Conservation (phyloP, 2,797 vertebrate species). For the Cyclura pinguis region DNA sequence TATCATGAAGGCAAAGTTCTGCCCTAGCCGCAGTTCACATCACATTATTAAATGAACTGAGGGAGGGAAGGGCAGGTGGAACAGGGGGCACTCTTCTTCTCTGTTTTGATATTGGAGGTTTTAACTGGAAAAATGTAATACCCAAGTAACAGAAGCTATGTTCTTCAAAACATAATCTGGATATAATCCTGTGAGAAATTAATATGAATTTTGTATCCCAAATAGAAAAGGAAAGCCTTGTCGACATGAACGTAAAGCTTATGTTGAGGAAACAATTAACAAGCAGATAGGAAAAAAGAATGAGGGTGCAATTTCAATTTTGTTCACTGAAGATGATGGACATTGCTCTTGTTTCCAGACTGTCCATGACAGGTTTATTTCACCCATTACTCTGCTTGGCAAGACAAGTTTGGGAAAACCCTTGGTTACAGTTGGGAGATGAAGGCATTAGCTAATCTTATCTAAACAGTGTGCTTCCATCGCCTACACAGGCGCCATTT, state of each 20-base stretch:
- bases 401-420: slow-evolving; percentile 20
- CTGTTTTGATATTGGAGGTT: neutral
- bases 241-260: neutral
- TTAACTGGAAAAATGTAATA: neutral
- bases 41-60: neutral
- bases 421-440: neutral
- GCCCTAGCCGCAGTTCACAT: neutral
- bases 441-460: slow-evolving; percentile 25
- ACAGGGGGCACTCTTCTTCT: neutral
- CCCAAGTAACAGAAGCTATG: neutral
- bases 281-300: neutral
- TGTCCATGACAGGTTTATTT: neutral
- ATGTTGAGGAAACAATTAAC: neutral
- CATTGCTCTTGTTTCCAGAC: neutral
- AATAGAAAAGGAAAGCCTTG: neutral
- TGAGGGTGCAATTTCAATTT: neutral
- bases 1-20: neutral
- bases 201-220: neutral
- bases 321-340: neutral
- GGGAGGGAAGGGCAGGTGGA: too few relatives aligned
- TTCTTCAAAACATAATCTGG: neutral
- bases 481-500: neutral
- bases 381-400: slow-evolving; percentile 1
- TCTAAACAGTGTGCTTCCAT: neutral
- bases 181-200: neutral